Percentiles rank a stretch among this genome's conserved stretches.
phyloP scores from a whole-genome alignment of 2,113 vertebrate genomes.

The Tiliqua scincoides region DNA sequence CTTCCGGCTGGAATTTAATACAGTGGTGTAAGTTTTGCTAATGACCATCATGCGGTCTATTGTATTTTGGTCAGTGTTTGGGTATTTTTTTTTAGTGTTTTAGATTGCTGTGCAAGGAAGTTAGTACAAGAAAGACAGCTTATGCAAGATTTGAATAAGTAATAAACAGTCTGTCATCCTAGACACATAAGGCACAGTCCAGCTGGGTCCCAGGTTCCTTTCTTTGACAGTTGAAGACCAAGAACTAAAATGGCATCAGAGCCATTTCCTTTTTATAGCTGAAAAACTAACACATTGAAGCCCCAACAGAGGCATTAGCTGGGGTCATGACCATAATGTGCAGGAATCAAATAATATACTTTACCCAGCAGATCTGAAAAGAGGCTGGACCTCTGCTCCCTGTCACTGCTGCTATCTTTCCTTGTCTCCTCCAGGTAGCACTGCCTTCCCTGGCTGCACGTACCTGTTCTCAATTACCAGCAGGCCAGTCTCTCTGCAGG shows the following conservation, averaged over 20 bases:
- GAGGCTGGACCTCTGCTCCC: neutral
- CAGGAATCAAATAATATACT: neutral
- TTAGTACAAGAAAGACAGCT: no score
- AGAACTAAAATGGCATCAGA: neutral
- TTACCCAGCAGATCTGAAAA: neutral
- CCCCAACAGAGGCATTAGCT: neutral
- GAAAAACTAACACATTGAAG: neutral
- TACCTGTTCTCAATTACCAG: neutral
- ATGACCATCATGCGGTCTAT: no score
- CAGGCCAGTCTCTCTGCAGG: neutral
- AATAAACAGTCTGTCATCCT: neutral
- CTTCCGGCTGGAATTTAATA: no score
- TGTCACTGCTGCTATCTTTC: neutral
- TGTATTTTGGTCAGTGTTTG: no score
- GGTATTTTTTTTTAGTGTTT: no score
- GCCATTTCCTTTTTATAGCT: neutral
- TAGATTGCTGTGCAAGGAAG: no score
- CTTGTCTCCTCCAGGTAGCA: neutral
- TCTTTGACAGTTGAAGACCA: neutral
- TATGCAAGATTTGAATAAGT: no score
- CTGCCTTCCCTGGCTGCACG: neutral
- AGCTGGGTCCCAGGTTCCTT: neutral
- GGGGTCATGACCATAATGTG: neutral
- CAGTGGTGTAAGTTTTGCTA: no score
- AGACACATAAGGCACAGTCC: neutral